Evolutionary conservation across 2,888 invertebrate species (phyloP).

Genomic region (Lathronympha strigana): DNA sequence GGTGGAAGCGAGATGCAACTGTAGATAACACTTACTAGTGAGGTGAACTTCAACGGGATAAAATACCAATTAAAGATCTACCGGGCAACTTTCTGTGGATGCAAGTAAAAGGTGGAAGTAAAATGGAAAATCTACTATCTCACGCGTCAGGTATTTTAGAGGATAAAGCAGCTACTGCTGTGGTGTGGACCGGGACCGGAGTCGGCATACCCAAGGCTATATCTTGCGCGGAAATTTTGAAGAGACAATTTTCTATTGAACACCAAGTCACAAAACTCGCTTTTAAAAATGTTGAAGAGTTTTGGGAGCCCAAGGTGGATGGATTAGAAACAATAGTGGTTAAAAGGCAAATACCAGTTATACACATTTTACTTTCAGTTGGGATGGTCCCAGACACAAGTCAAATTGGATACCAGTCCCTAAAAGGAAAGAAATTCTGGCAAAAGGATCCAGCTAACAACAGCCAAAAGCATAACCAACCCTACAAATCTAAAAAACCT

Average conservation of each 20-base stretch:
- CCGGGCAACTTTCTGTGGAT: slow-evolving; percentile 92
- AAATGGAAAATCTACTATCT: slow-evolving; percentile 90
- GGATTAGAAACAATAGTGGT: slow-evolving; percentile 91
- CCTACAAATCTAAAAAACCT: slow-evolving; percentile 65
- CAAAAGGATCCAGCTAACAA: slow-evolving; percentile 57
- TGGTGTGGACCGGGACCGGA: slow-evolving; percentile 94
- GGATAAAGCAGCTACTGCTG: slow-evolving; percentile 82
- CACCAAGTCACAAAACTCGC: slow-evolving; percentile 91
- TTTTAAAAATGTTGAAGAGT: slow-evolving; percentile 88
- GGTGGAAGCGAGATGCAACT: too few species aligned
- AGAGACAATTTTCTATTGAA: slow-evolving; percentile 87
- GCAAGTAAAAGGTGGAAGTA: slow-evolving; percentile 94
- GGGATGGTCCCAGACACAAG: slow-evolving; percentile 81
- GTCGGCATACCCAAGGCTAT: slow-evolving; percentile 93
- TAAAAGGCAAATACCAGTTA: slow-evolving; percentile 90
- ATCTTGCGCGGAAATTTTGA: slow-evolving; percentile 95
- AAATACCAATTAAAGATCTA: slow-evolving; percentile 88
- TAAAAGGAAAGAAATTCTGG: slow-evolving; percentile 77
- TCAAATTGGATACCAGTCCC: slow-evolving; percentile 85
- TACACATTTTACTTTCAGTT: slow-evolving; percentile 91
- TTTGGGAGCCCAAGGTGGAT: slow-evolving; percentile 91
- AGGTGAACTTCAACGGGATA: slow-evolving; percentile 85
- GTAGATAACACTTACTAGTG: too few species aligned
- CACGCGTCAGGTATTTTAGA: slow-evolving; percentile 90
- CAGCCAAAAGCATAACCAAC: slow-evolving; percentile 53